Conservation (phyloP, 2,113 vertebrate genomes). For the Protobothrops flavoviridis region DNA sequence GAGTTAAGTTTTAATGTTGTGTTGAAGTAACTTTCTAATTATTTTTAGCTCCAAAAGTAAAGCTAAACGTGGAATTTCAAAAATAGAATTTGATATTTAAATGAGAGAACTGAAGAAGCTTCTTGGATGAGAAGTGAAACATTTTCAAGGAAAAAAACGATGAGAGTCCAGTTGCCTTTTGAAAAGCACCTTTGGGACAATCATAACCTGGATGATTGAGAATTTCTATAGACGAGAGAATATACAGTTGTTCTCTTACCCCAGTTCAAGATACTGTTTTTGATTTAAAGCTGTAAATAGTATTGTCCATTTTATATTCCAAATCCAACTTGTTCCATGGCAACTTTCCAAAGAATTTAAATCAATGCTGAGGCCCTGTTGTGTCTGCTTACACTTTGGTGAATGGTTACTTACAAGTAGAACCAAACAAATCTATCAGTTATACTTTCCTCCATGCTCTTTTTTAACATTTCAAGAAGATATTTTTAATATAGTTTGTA, state of each 20-base stretch:
- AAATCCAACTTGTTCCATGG: background rate
- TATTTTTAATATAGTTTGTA: background rate
- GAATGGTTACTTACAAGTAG: background rate
- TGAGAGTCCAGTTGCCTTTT: background rate
- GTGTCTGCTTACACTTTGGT: background rate
- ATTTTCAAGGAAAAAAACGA: background rate
- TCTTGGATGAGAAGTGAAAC: background rate
- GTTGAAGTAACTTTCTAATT: background rate
- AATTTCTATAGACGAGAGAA: background rate
- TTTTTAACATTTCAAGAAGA: background rate
- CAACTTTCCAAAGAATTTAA: background rate
- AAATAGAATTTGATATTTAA: background rate
- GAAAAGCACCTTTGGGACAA: background rate
- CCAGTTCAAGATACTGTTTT: background rate
- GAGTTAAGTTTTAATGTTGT: background rate
- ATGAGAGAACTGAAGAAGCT: background rate
- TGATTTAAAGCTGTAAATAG: background rate
- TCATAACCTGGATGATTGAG: background rate
- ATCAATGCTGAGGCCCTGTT: background rate
- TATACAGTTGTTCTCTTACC: background rate
- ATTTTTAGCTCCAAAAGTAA: background rate
- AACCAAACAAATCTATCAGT: background rate
- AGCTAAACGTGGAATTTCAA: background rate
- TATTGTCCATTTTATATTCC: background rate
- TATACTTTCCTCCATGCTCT: background rate